Evolutionary conservation across 2,888 invertebrate species (phyloP), one percentile per base, ranked within the genome.

Genomic region (Drosophila kuntzei): DNA sequence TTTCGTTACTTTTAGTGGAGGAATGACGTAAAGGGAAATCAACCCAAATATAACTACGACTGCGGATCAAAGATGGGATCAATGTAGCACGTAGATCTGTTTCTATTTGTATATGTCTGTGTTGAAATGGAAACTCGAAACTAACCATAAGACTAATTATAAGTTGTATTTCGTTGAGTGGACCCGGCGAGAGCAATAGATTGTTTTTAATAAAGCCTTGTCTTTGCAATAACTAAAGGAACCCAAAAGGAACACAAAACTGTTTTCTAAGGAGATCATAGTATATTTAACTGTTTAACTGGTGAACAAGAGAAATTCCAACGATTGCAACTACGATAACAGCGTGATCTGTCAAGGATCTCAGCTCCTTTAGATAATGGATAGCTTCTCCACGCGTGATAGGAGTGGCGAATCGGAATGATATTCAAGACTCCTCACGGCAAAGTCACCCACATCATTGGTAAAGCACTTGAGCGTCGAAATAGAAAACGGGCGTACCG

Each of bases 1-100:
- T 97, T 97, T 93, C 95, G 97, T 93, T 98, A 98, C 93, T 97
- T 97, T 94, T 97, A 95, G 29, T 36, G 18, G 6, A 14, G 11
- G 41, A 14, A n/a, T 18, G n/a, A 36, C 20, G 29, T 8, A 37
- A 47, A 16, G 34, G 22, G 25, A 57, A 57, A n/a, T 29, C 29
- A 18, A 70, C 57, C 59, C 62, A 62, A 39, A 67, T 39, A 53
- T 46, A 20, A 36, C 6, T 36, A 41, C 46, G 18, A 58, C 8
- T 32, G 44, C 34, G n/a, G 29, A 65, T 51, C 36, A 34, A 44
- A 32, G 27, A 39, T 37, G 16, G 39, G 32, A 64, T 41, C 25
- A 27, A 20, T 14, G n/a, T 71, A 60, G 63, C 37, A 39, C 64
- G n/a, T 57, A 53, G 49, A 32, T 29, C 49, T 58, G 60, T 65